A percentile compares a stretch with the other conserved stretches of the same genome.
phyloP scores from a whole-genome alignment of 2,113 vertebrate genomes.

The Lophotis ruficrista region DNA sequence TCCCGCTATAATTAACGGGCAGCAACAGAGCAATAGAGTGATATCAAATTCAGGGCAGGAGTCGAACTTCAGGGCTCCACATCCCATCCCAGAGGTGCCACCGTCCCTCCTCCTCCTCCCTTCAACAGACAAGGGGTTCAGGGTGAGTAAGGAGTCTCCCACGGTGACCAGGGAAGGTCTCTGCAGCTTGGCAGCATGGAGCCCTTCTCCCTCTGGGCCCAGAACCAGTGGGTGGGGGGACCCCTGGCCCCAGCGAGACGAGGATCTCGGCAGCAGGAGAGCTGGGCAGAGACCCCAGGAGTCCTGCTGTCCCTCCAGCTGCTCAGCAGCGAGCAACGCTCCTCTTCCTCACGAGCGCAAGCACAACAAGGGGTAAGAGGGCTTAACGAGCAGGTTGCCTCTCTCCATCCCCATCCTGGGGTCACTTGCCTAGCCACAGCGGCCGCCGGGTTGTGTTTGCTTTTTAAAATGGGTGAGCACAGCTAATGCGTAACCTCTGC shows the following conservation, averaged over 20 bases:
- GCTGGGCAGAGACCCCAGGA: neutral
- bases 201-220: neutral
- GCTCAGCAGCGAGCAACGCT: neutral
- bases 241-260: fast-evolving
- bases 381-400: neutral
- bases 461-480: neutral
- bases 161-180: neutral
- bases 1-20: neutral
- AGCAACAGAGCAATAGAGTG: neutral
- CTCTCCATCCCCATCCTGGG: neutral
- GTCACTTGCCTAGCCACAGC: neutral
- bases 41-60: neutral
- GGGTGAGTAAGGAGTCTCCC: neutral
- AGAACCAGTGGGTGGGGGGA: neutral
- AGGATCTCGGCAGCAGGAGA: fast-evolving
- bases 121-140: fast-evolving
- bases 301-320: neutral
- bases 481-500: constrained; percentile 52
- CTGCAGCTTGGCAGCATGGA: neutral
- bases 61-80: neutral
- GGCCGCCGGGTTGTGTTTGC: neutral
- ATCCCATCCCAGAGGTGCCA: neutral
- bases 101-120: neutral
- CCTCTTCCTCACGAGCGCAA: neutral
- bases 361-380: neutral